A percentile compares a stretch with the other conserved stretches of the same genome.
Conservation (phyloP, 2,797 vertebrate genomes). For the Chaunax sp. region DNA sequence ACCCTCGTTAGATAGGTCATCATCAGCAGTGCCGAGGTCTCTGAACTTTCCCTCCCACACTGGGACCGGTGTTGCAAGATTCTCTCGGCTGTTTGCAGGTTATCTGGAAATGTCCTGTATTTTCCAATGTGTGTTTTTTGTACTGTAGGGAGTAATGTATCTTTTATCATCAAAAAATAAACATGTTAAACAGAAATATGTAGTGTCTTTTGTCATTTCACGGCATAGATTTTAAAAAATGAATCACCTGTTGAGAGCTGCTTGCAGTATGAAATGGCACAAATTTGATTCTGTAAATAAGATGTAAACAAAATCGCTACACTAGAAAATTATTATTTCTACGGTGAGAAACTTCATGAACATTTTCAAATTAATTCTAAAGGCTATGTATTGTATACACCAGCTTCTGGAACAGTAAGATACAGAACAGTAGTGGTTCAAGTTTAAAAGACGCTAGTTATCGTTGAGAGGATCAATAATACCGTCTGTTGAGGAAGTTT, state of each 20-base stretch:
- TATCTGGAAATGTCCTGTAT: conserved; percentile 84
- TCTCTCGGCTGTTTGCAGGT: conserved; percentile 80
- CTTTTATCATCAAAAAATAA: conserved; percentile 84
- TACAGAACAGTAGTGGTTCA: too few relatives aligned
- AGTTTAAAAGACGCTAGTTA: too few relatives aligned
- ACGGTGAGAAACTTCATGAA: too few relatives aligned
- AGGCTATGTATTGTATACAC: too few relatives aligned
- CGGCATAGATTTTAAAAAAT: background rate
- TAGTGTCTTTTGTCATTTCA: conserved; percentile 12
- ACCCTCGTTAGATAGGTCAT: conserved; percentile 81
- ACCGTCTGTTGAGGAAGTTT: too few relatives aligned
- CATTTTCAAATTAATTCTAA: too few relatives aligned
- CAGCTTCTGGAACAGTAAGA: too few relatives aligned
- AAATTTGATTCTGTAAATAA: too few relatives aligned
- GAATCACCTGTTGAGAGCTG: conserved; percentile 53
- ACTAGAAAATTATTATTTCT: too few relatives aligned
- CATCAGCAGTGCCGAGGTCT: conserved; percentile 80
- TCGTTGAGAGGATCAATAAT: too few relatives aligned
- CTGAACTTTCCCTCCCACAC: conserved; percentile 73
- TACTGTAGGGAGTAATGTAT: conserved; percentile 86
- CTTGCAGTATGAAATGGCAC: too few relatives aligned
- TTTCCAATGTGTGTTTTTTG: conserved; percentile 85
- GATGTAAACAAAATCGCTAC: too few relatives aligned
- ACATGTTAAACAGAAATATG: conserved; percentile 76
- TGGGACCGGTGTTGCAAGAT: conserved; percentile 69